Evolutionary conservation across 2,797 vertebrate species (phyloP), one percentile per base, ranked within the genome.

Genomic region (Dendrocincla fuliginosa): DNA sequence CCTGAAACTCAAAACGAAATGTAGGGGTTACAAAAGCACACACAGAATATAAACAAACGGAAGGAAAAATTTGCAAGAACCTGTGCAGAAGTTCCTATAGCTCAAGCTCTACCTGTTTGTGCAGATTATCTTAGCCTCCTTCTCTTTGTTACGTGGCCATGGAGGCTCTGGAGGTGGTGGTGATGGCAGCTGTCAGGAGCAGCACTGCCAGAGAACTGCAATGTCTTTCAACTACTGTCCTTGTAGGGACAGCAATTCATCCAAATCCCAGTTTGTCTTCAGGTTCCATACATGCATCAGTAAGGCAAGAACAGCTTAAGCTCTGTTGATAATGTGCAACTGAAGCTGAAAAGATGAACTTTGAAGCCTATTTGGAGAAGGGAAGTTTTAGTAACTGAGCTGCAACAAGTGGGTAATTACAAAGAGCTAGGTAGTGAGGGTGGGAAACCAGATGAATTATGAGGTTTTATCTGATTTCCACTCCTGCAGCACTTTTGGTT

Each of bases 381-480:
- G 23, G 39, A 64, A 8, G 10, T 61, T 87, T 80, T 82, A 42
- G 56, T 79, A 56, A 76, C 57, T 46, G 61, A 75, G 63, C 11
- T 67, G 56, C 68, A 37, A 17, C 19, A 50, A 90, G 70, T 24
- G 60, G 14, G 57, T 84, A 47, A 61, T 85, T 82, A 57, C 42
- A 42, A 64, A 89, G 65, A 83, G 5, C 28, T 71, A 65, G 50
- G 42, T 88, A 37, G 57, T 78, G 60, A 52, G 35, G 22, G 89
- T 81, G 61, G 41, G 84, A 92, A 70, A 73, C 65, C n/a, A 80
- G 76, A 81, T 70, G 61, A 94, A 77, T 76, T n/a, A 63, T 6
- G 77, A 91, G 18, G 44, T 86, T 94, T 96, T 73, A 71, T 93
- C 83, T 84, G 22, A 83, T 87, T 90, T 90, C 57, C 70, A 96